Evolutionary conservation across 2,888 invertebrate genomes (phyloP).

Genomic region (Cyaniris semiargus): DNA sequence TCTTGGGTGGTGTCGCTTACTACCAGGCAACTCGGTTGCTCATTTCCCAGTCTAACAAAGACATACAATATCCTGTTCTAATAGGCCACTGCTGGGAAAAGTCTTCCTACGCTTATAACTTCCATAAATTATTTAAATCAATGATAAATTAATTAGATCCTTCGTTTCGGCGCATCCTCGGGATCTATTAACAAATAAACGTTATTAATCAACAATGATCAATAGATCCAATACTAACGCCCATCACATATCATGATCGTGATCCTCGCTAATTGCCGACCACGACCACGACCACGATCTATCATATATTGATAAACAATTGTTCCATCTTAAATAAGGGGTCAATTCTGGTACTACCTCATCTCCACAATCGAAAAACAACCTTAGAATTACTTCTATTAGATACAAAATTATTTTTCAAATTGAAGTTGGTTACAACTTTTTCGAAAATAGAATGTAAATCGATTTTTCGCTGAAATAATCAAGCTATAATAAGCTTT

Average conservation of each 20-base stretch:
- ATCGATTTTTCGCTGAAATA: slow-evolving; percentile 55
- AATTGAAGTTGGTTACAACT: slow-evolving; percentile 40
- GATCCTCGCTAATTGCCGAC: slow-evolving; percentile 71
- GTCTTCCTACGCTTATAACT: too few species aligned
- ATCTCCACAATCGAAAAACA: slow-evolving; percentile 39
- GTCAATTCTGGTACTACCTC: slow-evolving; percentile 59
- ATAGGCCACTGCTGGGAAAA: too few species aligned
- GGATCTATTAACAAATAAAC: slow-evolving; percentile 4
- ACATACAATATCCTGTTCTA: too few species aligned
- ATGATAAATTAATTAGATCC: background rate
- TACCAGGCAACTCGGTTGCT: too few species aligned
- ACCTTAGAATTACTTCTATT: slow-evolving; percentile 41
- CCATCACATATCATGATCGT: slow-evolving; percentile 77
- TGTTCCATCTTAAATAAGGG: slow-evolving; percentile 78
- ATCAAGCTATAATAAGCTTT: slow-evolving; percentile 44
- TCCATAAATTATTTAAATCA: background rate
- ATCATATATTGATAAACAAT: slow-evolving; percentile 78
- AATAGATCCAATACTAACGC: slow-evolving; percentile 44
- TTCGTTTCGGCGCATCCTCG: background rate
- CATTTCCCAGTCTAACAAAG: too few species aligned
- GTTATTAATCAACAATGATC: background rate
- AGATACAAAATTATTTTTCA: slow-evolving; percentile 39
- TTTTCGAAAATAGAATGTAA: slow-evolving; percentile 42
- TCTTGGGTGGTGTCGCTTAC: too few species aligned
- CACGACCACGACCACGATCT: slow-evolving; percentile 63